Percentiles rank a stretch among this genome's conserved stretches.
phyloP scores from a whole-genome alignment of 1,140 invertebrate genomes.

The Trachymyrmex septentrionalis region DNA sequence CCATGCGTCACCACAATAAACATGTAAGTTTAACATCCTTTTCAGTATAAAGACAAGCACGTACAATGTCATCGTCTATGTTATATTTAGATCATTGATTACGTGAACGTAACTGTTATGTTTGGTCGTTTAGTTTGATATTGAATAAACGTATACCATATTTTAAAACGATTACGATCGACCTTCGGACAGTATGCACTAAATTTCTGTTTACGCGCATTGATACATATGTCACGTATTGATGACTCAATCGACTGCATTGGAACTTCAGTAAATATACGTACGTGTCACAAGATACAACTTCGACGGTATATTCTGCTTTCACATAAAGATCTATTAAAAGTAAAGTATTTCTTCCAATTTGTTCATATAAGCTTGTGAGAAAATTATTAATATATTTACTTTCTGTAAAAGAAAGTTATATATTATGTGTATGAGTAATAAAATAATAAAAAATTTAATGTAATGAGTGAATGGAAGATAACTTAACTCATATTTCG shows the following conservation, averaged over 20 bases:
- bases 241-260: slow-evolving; percentile 72
- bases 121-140: background rate
- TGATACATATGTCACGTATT: slow-evolving; percentile 72
- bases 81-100: slow-evolving; percentile 7
- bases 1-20: background rate
- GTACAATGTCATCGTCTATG: background rate
- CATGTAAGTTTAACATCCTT: background rate
- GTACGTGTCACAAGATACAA: slow-evolving; percentile 29
- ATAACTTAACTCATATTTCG: background rate
- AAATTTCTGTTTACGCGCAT: slow-evolving; percentile 71
- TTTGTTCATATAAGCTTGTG: background rate
- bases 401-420: background rate
- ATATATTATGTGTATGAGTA: background rate
- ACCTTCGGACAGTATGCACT: slow-evolving; percentile 59
- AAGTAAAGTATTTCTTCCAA: background rate
- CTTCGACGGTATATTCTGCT: background rate
- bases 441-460: background rate
- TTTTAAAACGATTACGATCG: slow-evolving; percentile 51
- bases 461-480: background rate
- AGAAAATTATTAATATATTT: slow-evolving; percentile 26
- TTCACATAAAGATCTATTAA: background rate
- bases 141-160: slow-evolving; percentile 49
- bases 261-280: slow-evolving; percentile 21
- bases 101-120: slow-evolving; percentile 9
- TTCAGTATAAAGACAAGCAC: background rate